Evolutionary conservation across 2,797 vertebrate genomes (phyloP).

Genomic region (Trachops cirrhosus): DNA sequence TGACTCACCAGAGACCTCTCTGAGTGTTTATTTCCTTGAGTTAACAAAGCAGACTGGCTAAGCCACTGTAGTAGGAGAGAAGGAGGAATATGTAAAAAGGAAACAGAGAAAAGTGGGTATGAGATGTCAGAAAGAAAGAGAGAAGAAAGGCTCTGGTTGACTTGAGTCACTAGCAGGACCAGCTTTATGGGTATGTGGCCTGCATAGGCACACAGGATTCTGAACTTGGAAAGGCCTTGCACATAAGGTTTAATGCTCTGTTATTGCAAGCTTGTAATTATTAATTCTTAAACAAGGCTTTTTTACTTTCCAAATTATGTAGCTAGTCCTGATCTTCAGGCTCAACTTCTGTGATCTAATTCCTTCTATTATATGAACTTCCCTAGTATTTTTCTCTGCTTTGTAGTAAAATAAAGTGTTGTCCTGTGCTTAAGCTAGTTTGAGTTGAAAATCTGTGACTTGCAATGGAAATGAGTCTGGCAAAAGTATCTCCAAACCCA

Average conservation of each 20-base stretch:
- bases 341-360: not conserved
- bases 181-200: not conserved
- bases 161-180: not conserved
- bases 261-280: not conserved
- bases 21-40: not conserved
- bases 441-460: not conserved
- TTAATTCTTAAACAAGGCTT: not conserved
- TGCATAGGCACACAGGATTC: not conserved
- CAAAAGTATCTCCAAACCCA: not conserved
- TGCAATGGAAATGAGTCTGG: not conserved
- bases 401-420: constrained; percentile 4
- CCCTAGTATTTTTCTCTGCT: not conserved
- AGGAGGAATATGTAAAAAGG: not conserved
- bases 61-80: not conserved
- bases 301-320: not conserved
- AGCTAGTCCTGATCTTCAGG: not conserved
- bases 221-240: not conserved
- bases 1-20: not conserved
- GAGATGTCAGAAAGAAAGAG: not conserved
- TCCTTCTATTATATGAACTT: not conserved
- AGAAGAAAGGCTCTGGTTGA: not conserved
- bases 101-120: not conserved
- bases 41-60: not conserved
- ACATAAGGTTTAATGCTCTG: not conserved
- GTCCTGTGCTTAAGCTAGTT: not conserved